Conservation (phyloP, 92 coral and sea anemone species). For the Palythoa grandiflora region DNA sequence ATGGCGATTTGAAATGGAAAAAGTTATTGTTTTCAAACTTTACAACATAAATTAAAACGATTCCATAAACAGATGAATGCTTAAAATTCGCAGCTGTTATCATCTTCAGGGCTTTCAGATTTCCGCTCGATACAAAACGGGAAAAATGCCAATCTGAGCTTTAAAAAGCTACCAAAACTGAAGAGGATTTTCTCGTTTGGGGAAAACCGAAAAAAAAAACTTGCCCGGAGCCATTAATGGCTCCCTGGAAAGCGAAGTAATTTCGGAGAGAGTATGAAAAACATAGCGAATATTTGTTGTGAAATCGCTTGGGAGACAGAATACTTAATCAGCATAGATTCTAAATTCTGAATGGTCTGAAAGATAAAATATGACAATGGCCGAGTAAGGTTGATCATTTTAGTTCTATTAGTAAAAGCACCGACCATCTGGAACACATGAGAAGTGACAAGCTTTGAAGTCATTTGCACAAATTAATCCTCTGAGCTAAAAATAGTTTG, state of each 20-base stretch:
- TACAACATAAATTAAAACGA: slow-evolving; percentile 92
- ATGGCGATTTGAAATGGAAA: slow-evolving; percentile 20
- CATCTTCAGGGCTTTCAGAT: slow-evolving; percentile 40
- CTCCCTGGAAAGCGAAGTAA: slow-evolving; percentile 34
- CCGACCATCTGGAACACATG: slow-evolving; percentile 47
- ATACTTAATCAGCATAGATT: slow-evolving; percentile 39
- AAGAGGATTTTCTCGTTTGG: slow-evolving; percentile 44
- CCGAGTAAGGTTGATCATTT: slow-evolving; percentile 46
- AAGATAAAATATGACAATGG: slow-evolving; percentile 47
- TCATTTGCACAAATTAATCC: slow-evolving; percentile 52
- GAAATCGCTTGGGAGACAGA: slow-evolving; percentile 52
- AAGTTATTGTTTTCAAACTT: slow-evolving; percentile 52
- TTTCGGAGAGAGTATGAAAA: slow-evolving; percentile 16
- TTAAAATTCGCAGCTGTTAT: slow-evolving; percentile 90
- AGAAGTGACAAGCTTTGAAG: slow-evolving; percentile 28
- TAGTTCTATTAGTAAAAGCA: slow-evolving; percentile 35
- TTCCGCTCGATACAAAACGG: slow-evolving; percentile 55
- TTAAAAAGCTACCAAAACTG: slow-evolving; percentile 14
- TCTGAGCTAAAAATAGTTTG: slow-evolving; percentile 34
- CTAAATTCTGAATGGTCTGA: slow-evolving; percentile 37
- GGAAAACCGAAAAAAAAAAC: slow-evolving; percentile 9
- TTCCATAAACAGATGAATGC: slow-evolving; percentile 86
- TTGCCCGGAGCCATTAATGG: slow-evolving; percentile 22
- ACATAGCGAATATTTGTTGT: slow-evolving; percentile 50
- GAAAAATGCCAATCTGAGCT: slow-evolving; percentile 38